phyloP scores from a whole-genome alignment of 2,888 invertebrate genomes.

The Thera obeliscata region DNA sequence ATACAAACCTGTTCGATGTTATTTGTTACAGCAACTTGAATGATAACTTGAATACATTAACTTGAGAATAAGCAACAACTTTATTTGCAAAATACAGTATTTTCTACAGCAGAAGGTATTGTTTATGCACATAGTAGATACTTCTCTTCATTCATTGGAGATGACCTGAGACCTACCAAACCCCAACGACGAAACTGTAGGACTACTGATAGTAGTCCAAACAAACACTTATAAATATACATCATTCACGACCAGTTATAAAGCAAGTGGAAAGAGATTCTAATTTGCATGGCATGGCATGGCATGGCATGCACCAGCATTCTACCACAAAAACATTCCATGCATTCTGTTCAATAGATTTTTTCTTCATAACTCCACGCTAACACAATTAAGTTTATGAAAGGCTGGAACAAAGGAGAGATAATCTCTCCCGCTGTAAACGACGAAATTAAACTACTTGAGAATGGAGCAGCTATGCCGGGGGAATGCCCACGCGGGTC shows the following conservation, averaged over 20 bases:
- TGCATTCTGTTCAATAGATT: conserved; percentile 41
- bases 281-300: conserved; percentile 30
- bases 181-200: too few species aligned
- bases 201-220: too few species aligned
- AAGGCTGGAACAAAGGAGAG: conserved; percentile 70
- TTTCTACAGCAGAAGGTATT: too few species aligned
- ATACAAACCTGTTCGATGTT: conserved; percentile 16
- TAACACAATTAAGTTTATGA: conserved; percentile 67
- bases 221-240: not conserved
- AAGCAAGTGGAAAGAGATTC: conserved; percentile 12
- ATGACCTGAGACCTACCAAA: too few species aligned
- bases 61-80: not conserved
- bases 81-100: too few species aligned
- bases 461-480: conserved; percentile 35
- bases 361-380: conserved; percentile 57
- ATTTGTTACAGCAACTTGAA: conserved; percentile 8
- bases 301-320: conserved; percentile 15
- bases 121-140: too few species aligned
- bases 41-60: too few species aligned
- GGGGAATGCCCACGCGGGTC: conserved; percentile 55
- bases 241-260: conserved; percentile 17
- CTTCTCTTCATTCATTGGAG: too few species aligned
- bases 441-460: conserved; percentile 66
- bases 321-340: conserved; percentile 41
- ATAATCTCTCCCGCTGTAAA: conserved; percentile 68